Base-by-base conservation (phyloP, 2,888 invertebrate species). In the Macrophya annulata region DNA sequence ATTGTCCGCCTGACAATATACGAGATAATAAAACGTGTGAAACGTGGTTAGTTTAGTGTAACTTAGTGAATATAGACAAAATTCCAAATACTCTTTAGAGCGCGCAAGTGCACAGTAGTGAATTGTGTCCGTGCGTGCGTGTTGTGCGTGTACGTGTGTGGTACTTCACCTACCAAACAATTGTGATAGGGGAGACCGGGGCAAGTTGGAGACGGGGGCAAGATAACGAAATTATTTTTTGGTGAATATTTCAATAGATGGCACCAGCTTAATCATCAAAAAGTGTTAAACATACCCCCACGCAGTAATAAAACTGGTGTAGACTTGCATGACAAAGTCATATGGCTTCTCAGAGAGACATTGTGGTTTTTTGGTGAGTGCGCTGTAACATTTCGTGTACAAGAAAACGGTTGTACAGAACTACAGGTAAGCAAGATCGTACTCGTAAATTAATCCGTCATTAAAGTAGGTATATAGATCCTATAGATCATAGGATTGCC, bases 311-410 rank as follows among this genome's bases (percentile, higher is more conserved):
- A 74, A 43, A 74, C 45, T 74, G 45, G 43, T 43, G 21, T 74
- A 74, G 72, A 74, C 72, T 74, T 21, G 72, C 72, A 45, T 74
- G 72, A 45, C 45, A 74, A 45, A 74, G 21, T 74, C 72, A 74
- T 40, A 6, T 21, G n/a, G 43, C 21, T 74, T 21, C 15, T 74
- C 0, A 74, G n/a, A 45, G 72, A 45, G 21, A 72, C 72, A 43
- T 74, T 21, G 45, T 74, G n/a, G 72, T 74, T 74, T 43, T 21
- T 21, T 4, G 45, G 10, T 74, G 45, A 1, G 72, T 5, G 45
- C 72, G 17, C 43, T 43, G 72, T 72, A 21, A 72, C 4, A 72
- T 72, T 72, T 43, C 3, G 40, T 43, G 21, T n/a, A 2, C 40
- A 43, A 15, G 45, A 74, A 74, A 74, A 21, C 72, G 0, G 10